Conservation (phyloP, 2,888 invertebrate species). For the Agrilus biguttatus region DNA sequence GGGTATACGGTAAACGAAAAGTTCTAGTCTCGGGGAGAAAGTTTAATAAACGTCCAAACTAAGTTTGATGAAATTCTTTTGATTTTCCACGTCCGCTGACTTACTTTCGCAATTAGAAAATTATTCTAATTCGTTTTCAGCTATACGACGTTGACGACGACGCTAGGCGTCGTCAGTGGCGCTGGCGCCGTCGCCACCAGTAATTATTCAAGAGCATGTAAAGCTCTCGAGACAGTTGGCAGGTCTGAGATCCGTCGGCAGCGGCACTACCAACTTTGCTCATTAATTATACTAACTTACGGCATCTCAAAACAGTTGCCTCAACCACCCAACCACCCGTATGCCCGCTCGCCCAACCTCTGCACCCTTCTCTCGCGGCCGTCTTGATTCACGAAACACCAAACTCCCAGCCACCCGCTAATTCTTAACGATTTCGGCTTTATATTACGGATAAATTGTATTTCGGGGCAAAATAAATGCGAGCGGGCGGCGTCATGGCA, state of each 20-base stretch:
- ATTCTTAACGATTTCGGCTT: too few species aligned
- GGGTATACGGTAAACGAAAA: too few species aligned
- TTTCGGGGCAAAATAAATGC: too few species aligned
- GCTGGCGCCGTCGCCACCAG: slow-evolving; percentile 22
- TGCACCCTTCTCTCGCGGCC: too few species aligned
- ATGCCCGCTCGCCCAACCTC: slow-evolving; percentile 1
- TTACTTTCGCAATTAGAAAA: slow-evolving; percentile 11
- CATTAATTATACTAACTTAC: slow-evolving; percentile 27
- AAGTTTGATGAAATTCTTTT: background rate
- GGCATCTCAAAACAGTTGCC: slow-evolving; percentile 13
- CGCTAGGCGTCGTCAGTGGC: too few species aligned
- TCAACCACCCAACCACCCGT: slow-evolving; percentile 3
- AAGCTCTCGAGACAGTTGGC: slow-evolving; percentile 26
- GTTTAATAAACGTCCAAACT: too few species aligned
- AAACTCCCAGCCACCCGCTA: too few species aligned
- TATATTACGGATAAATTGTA: too few species aligned
- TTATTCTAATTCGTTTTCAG: slow-evolving; percentile 21
- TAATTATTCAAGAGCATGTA: slow-evolving; percentile 29
- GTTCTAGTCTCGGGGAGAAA: too few species aligned
- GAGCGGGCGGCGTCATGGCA: too few species aligned
- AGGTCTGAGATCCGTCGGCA: slow-evolving; percentile 16
- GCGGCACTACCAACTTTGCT: slow-evolving; percentile 25
- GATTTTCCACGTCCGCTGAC: slow-evolving; percentile 3
- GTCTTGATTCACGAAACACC: too few species aligned
- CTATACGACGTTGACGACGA: too few species aligned